Base-by-base conservation (phyloP, 1,140 invertebrate genomes). In the Andricus grossulariae region DNA sequence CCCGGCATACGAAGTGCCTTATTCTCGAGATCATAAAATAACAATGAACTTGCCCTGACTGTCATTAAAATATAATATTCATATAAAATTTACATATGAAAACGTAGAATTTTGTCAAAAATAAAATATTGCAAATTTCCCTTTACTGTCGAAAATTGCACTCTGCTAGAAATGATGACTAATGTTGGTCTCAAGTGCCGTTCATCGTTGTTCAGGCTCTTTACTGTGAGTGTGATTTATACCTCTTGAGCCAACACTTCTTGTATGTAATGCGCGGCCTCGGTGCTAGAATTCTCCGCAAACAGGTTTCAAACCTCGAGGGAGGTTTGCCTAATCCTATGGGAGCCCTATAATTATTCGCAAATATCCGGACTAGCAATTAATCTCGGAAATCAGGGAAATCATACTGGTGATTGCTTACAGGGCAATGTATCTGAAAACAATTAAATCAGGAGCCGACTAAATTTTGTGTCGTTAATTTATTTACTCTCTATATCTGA, bases 151-250 rank as follows among this genome's bases (percentile, higher is more conserved):
- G 10, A 11, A 45, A 45, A 45, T 2, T 8, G 39, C 39, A 45
- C 7, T 45, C 39, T 11, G 10, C 39, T 11, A 45, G 39, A 66
- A 66, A 66, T 66, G 32, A 66, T 66, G 45, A 66, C 39, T 66
- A 32, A 66, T 66, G 60, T n/a, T 66, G 32, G 60, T 66, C 32
- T 66, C 60, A 66, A 32, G n/a, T 66, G 60, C 32, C 13, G 60
- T 60, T 60, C 57, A 60, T 60, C 25, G 16, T 21, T 66, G 57
- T 32, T 21, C 11, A 32, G 10, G 21, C 21, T 66, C 21, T 66
- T 66, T 66, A 66, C 32, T 66, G 21, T 66, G 60, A 45, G 60
- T 66, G 60, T 66, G 60, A 66, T 66, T 66, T 66, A 66, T 66
- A 66, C 60, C 25, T 45, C 39, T 39, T 39, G 60, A 39, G 39